phyloP scores from a whole-genome alignment of 2,797 vertebrate genomes.

The Momotus momota region DNA sequence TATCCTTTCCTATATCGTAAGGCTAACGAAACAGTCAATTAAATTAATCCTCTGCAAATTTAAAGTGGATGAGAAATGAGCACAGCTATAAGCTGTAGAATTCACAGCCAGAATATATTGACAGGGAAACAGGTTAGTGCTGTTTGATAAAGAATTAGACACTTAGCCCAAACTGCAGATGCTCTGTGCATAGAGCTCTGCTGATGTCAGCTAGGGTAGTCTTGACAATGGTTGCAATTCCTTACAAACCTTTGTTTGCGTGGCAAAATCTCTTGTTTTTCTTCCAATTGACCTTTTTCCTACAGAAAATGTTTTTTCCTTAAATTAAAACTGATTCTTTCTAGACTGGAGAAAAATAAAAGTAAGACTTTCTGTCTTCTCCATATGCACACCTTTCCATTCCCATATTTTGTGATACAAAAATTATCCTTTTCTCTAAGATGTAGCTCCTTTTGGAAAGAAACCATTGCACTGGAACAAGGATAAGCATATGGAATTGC shows the following conservation, averaged over 20 bases:
- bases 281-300: not conserved
- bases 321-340: not conserved
- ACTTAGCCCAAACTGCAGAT: not conserved
- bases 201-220: not conserved
- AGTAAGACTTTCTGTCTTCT: not conserved
- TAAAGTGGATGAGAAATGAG: constrained; percentile 36
- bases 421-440: not conserved
- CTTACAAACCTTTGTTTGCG: not conserved
- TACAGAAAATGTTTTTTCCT: not conserved
- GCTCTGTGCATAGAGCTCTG: not conserved
- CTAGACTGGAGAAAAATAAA: not conserved
- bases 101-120: constrained; percentile 13
- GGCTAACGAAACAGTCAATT: constrained; percentile 60
- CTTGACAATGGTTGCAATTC: not conserved
- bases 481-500: not conserved
- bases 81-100: constrained; percentile 24
- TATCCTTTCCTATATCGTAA: constrained; percentile 45
- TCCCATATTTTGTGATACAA: not conserved
- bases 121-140: not conserved
- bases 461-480: not conserved
- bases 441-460: not conserved
- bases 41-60: constrained; percentile 63
- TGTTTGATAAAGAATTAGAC: constrained; percentile 44
- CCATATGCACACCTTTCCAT: not conserved
- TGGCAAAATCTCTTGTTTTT: not conserved